Evolutionary conservation across 2,113 vertebrate species (phyloP), one percentile per base, ranked within the genome.

Genomic region (Labeo catla): DNA sequence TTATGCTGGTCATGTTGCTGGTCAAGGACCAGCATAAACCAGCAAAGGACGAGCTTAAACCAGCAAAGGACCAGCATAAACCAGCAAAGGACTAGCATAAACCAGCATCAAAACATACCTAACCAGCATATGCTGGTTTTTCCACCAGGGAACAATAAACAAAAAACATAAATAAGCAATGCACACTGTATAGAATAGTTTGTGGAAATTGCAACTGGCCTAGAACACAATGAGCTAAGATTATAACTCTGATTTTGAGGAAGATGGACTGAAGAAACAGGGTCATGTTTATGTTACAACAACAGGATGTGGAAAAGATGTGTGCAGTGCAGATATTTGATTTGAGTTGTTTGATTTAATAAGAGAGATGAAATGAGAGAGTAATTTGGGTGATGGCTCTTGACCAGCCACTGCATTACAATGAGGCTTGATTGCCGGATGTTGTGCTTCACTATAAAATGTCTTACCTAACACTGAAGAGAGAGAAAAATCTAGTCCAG

Each of bases 341-440:
- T 77, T 73, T 73, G 70, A 45, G 43, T 16, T 2, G 9, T 73
- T 73, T 73, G 39, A 73, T 73, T 73, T 45, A 73, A 73, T 45
- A n/a, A 45, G 70, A 11, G 39, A 16, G 39, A 45, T 72, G 39
- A 73, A 36, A 73, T 45, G 70, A 21, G 70, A 73, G 70, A 70
- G 66, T 70, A 39, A 39, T 70, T 72, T 11, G 9, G 4, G 39
- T 12, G 9, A 73, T 45, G 70, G 70, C 65, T 68, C 65, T 68
- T 39, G 65, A 68, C 12, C 65, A 68, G 65, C 34, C 65, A 68
- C 65, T 68, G 65, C 19, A n/a, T 73, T 73, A 73, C 19, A 77
- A 77, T 77, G 49, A 77, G 49, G 74, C 47, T 4, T 77, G 50
- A 77, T 54, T 54, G 19, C 49, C 7, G 76, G 76, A 77, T 52